Percentiles rank a stretch among this genome's conserved stretches.
Evolutionary conservation across 1,140 invertebrate genomes (phyloP).

Genomic region (Drosophila nannoptera): DNA sequence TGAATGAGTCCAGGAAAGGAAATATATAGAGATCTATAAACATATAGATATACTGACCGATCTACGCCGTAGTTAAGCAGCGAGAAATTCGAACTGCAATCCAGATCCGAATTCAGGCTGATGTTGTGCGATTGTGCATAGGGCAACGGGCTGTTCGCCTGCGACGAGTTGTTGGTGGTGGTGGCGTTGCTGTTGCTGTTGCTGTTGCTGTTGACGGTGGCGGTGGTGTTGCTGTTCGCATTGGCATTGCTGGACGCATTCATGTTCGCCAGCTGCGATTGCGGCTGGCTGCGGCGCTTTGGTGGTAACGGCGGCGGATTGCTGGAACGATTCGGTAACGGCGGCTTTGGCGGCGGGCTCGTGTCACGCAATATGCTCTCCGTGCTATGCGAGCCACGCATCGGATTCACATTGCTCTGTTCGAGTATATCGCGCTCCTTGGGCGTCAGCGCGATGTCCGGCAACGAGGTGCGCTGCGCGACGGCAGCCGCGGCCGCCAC

Average conservation of each 20-base stretch:
- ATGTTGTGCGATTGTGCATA: constrained; percentile 67
- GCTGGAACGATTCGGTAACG: constrained; percentile 83
- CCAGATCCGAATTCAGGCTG: constrained; percentile 79
- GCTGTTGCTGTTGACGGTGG: neutral
- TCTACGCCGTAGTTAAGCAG: constrained; percentile 82
- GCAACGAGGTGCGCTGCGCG: constrained; percentile 81
- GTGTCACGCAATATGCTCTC: constrained; percentile 83
- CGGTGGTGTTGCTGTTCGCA: constrained; percentile 60
- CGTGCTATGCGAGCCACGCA: constrained; percentile 86
- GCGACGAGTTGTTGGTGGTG: constrained; percentile 56
- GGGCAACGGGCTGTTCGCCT: constrained; percentile 63
- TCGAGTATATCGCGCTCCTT: constrained; percentile 79
- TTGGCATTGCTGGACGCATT: constrained; percentile 10
- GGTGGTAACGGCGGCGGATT: constrained; percentile 88
- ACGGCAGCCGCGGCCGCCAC: constrained; percentile 60
- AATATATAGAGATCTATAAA: too few species aligned
- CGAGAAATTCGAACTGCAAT: constrained; percentile 79
- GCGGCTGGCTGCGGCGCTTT: constrained; percentile 82
- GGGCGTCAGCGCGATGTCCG: constrained; percentile 90
- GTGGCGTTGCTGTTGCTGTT: constrained; percentile 59
- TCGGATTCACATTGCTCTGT: constrained; percentile 80
- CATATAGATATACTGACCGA: too few species aligned
- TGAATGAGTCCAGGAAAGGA: too few species aligned
- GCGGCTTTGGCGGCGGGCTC: constrained; percentile 90
- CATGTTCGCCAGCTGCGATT: constrained; percentile 73